Evolutionary conservation across 1,140 invertebrate genomes (phyloP), one percentile per base, ranked within the genome.

Genomic region (Halictus rubicundus): DNA sequence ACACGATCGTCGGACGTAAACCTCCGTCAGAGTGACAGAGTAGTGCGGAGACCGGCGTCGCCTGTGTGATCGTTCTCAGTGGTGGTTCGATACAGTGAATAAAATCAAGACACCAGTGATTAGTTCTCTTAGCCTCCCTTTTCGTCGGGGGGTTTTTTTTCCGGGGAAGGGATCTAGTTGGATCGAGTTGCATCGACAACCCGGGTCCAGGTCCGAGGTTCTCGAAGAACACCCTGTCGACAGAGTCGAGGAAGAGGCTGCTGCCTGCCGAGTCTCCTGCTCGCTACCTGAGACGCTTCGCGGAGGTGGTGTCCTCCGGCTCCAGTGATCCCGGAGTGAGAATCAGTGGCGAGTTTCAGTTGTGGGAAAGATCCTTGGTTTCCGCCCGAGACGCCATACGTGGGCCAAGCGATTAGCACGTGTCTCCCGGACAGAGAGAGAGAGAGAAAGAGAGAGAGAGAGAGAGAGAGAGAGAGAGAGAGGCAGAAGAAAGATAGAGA

Each of bases 321-420:
- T n/a, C 64, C 69, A 61, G 74, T 84, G 69, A 63, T 81, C 37
- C 74, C 69, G 63, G 64, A 81, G 80, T 81, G 82, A 84, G 80
- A 84, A 84, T 84, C 57, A 78, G 79, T 84, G 82, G 42, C 63
- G 74, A 73, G 70, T 72, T 78, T 65, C n/a, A 64, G 65, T n/a
- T 57, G 68, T 54, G 64, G 68, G 81, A 69, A 81, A 60, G 61
- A 59, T 57, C 37, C 32, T 61, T 65, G 46, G 21, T 25, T 16
- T 19, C 9, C 8, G 54, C 19, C 21, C 54, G 8, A n/a, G 8
- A 16, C 16, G 39, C 25, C 63, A 23, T 72, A 69, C 73, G 68
- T 57, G 77, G 66, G 68, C 72, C 21, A 37, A 74, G 32, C 74
- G 73, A 84, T 84, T 81, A 81, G 69, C 82, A 73, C 73, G 61